Conservation (phyloP, 2,888 invertebrate genomes). For the Agriotes lineatus region DNA sequence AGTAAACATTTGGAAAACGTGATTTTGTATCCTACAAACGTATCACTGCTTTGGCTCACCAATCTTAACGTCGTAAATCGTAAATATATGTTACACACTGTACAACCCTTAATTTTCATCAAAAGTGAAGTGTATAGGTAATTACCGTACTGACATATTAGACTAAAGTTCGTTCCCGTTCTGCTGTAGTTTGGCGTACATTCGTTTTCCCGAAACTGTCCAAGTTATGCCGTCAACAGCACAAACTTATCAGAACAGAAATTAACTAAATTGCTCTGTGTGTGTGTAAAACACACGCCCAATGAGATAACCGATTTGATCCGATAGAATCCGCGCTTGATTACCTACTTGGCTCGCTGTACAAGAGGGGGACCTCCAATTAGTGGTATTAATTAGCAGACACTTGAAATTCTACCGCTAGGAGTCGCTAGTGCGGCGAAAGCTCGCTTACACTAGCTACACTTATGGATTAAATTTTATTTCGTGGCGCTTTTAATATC, state of each 20-base stretch:
- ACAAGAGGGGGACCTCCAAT: constrained; percentile 63
- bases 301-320: constrained; percentile 24
- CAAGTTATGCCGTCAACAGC: constrained; percentile 36
- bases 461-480: constrained; percentile 53
- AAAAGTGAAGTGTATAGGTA: constrained; percentile 3
- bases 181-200: constrained; percentile 25
- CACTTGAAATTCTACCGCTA: constrained; percentile 59
- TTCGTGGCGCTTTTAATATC: constrained; percentile 52
- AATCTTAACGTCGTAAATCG: no score
- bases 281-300: constrained; percentile 50
- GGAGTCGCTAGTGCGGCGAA: constrained; percentile 41
- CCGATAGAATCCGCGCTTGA: constrained; percentile 14
- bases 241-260: constrained; percentile 50
- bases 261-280: constrained; percentile 52
- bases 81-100: not conserved
- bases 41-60: no score
- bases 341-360: constrained; percentile 48
- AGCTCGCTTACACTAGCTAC: constrained; percentile 46
- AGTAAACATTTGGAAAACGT: no score
- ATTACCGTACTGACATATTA: constrained; percentile 43
- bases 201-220: constrained; percentile 22
- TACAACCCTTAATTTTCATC: not conserved
- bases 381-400: constrained; percentile 66
- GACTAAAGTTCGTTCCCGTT: constrained; percentile 42
- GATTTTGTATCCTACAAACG: no score